These are phyloP conservation scores for Erebia palarica DNA, from an alignment of 2,888 invertebrate genomes.

Conservation along the genomic window DNA sequence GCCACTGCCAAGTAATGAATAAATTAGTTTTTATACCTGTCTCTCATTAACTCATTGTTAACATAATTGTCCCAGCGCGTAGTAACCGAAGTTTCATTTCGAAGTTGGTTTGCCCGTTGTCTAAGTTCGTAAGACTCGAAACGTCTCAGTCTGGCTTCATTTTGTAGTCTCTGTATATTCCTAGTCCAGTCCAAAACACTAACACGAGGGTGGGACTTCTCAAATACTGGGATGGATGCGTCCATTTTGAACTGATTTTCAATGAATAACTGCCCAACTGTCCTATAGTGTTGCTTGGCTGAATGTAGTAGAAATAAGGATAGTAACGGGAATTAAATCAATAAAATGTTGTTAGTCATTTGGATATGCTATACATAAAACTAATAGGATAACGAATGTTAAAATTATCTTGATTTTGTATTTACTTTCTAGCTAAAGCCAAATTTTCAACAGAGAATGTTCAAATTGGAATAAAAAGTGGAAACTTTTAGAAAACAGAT, in stretches of 20 bases:
- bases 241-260: conserved; percentile 54
- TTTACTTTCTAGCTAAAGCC: no score
- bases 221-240: conserved; percentile 77
- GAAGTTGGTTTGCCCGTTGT: conserved; percentile 86
- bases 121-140: conserved; percentile 87
- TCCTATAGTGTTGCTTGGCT: neutral
- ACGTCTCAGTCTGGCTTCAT: conserved; percentile 85
- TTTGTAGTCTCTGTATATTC: conserved; percentile 86
- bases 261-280: neutral
- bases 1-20: no score
- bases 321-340: conserved; percentile 27
- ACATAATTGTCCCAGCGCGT: conserved; percentile 90
- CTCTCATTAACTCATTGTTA: conserved; percentile 87
- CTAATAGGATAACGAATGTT: neutral
- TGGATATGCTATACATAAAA: neutral
- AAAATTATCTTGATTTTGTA: no score
- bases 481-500: no score
- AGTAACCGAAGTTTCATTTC: conserved; percentile 88
- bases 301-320: neutral
- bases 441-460: no score
- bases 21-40: conserved; percentile 74
- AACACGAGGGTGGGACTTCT: conserved; percentile 86
- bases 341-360: conserved; percentile 1
- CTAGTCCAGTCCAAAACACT: conserved; percentile 90
- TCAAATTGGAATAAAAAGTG: no score